phyloP scores from a whole-genome alignment of 2,113 vertebrate species.

The Plotosus lineatus region DNA sequence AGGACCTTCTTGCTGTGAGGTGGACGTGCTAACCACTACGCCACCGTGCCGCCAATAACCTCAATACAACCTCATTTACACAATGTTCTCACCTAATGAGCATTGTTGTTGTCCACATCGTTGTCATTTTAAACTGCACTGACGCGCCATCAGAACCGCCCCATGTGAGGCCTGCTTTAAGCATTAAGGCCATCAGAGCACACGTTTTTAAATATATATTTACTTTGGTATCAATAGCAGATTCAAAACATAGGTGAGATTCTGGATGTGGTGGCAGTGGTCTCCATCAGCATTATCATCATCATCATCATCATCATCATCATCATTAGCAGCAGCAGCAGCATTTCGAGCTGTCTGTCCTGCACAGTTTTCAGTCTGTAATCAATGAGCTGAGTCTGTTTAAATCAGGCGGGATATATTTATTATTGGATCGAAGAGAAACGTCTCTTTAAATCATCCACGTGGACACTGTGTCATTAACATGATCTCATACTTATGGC shows the following conservation, averaged over 20 bases:
- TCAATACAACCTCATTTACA: too few relatives aligned
- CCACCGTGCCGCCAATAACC: too few relatives aligned
- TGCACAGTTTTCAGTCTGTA: not conserved
- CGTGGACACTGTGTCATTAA: not conserved
- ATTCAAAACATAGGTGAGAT: not conserved
- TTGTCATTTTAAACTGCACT: too few relatives aligned
- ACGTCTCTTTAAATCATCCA: not conserved
- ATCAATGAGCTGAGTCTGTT: not conserved
- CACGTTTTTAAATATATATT: not conserved
- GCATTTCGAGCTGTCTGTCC: not conserved
- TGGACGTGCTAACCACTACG: too few relatives aligned
- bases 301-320: not conserved
- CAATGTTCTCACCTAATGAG: too few relatives aligned
- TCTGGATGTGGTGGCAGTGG: not conserved
- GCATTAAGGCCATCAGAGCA: not conserved
- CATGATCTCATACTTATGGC: not conserved
- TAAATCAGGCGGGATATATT: not conserved
- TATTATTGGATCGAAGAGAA: not conserved
- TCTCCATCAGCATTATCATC: not conserved
- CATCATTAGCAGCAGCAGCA: not conserved
- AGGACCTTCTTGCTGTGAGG: too few relatives aligned
- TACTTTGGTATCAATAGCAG: not conserved
- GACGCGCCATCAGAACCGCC: too few relatives aligned
- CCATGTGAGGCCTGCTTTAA: too few relatives aligned
- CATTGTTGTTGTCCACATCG: too few relatives aligned